phyloP scores from a whole-genome alignment of 2,888 invertebrate genomes.

The Caenorhabditis sulstoni region DNA sequence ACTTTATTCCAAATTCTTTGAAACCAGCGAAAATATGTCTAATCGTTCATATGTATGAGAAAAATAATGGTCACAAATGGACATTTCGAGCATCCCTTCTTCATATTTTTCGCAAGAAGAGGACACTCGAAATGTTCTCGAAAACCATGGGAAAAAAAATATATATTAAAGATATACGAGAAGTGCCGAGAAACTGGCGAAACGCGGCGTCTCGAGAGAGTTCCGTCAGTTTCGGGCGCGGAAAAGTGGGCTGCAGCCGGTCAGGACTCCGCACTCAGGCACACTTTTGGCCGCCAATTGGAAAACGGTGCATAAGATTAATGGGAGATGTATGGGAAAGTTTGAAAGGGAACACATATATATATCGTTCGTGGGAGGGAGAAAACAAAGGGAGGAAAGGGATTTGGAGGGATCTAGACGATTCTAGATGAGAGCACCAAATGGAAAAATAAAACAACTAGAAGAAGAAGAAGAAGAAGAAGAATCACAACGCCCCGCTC shows the following conservation, averaged over 20 bases:
- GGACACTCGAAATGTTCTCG: conserved; percentile 3
- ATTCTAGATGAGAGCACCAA: conserved; percentile 35
- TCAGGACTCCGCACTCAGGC: background rate
- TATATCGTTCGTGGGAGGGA: conserved; percentile 11
- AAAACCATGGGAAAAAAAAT: conserved; percentile 40
- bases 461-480: no score
- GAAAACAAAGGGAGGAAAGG: background rate
- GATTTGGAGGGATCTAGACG: conserved; percentile 8
- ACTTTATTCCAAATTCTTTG: conserved; percentile 9
- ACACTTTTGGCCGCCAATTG: conserved; percentile 16
- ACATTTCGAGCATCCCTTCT: background rate
- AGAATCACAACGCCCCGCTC: conserved; percentile 37
- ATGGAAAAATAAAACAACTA: conserved; percentile 8
- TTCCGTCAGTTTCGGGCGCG: conserved; percentile 16
- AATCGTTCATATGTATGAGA: conserved; percentile 18
- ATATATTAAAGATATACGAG: conserved; percentile 31
- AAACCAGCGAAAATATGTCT: conserved; percentile 16
- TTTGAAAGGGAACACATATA: background rate
- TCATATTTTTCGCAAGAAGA: background rate
- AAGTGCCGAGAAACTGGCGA: conserved; percentile 5
- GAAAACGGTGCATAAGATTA: conserved; percentile 45
- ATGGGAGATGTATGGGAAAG: background rate
- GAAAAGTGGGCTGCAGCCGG: background rate
- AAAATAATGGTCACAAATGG: background rate
- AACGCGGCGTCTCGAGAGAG: background rate